phyloP scores from a whole-genome alignment of 2,797 vertebrate species.

The Monodelphis domestica region DNA sequence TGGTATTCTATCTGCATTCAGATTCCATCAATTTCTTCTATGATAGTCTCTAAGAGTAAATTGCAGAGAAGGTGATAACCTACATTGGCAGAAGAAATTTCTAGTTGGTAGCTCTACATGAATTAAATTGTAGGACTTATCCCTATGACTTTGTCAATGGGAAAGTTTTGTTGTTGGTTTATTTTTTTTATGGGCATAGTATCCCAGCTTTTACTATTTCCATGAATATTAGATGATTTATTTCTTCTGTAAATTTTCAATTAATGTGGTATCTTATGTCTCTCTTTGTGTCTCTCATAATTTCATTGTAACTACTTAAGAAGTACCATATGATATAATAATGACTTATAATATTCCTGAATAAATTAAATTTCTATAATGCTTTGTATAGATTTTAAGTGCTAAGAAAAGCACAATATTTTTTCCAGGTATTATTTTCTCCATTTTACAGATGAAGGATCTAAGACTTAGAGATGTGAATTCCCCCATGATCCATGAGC shows the following conservation, averaged over 20 bases:
- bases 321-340: neutral
- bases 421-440: neutral
- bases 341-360: neutral
- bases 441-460: neutral
- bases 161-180: too few relatives aligned
- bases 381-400: neutral
- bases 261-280: neutral
- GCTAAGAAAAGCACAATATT: neutral
- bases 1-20: too few relatives aligned
- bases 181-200: neutral
- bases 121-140: neutral
- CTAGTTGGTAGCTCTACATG: neutral
- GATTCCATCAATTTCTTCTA: too few relatives aligned
- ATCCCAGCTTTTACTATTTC: neutral
- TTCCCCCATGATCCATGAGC: neutral
- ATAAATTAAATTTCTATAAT: neutral
- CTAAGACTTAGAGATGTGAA: neutral
- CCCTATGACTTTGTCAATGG: neutral
- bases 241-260: neutral
- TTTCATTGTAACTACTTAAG: neutral
- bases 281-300: neutral
- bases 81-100: neutral
- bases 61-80: neutral
- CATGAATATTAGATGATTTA: neutral
- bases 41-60: neutral